A percentile compares a stretch with the other conserved stretches of the same genome.
Evolutionary conservation across 2,113 vertebrate genomes (phyloP).

Genomic region (Tretioscincus oriximinensis): DNA sequence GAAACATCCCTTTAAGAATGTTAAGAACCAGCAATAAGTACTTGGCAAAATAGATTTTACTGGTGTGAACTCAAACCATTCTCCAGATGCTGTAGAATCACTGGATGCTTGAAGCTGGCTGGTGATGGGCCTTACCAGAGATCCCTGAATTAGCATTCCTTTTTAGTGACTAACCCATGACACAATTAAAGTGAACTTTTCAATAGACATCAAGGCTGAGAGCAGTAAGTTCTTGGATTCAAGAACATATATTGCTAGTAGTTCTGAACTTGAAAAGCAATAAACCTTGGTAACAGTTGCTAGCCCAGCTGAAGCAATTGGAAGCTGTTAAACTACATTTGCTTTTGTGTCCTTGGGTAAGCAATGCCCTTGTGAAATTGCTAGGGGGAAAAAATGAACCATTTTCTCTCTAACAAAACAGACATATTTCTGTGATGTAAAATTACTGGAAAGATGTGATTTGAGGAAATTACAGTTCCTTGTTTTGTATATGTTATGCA

Average conservation of each 20-base stretch:
- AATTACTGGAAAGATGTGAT: constrained; percentile 74
- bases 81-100: not conserved
- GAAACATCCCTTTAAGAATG: too few relatives aligned
- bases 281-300: constrained; percentile 58
- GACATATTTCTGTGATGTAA: constrained; percentile 68
- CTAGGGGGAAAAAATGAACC: constrained; percentile 63
- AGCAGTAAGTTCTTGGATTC: not conserved
- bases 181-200: not conserved
- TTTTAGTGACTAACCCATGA: not conserved
- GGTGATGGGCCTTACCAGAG: not conserved
- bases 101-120: not conserved
- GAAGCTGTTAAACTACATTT: constrained; percentile 53
- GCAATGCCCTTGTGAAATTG: constrained; percentile 66
- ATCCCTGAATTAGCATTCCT: not conserved
- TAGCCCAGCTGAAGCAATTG: constrained; percentile 59
- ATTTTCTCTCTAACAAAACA: constrained; percentile 73
- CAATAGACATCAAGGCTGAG: not conserved
- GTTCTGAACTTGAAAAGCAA: constrained; percentile 40
- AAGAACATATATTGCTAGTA: constrained; percentile 8
- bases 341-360: constrained; percentile 66
- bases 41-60: too few relatives aligned
- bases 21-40: too few relatives aligned
- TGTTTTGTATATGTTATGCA: constrained; percentile 71
- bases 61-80: too few relatives aligned
- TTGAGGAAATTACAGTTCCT: constrained; percentile 74